phyloP scores from a whole-genome alignment of 2,113 vertebrate genomes.

The Hipposideros armiger region DNA sequence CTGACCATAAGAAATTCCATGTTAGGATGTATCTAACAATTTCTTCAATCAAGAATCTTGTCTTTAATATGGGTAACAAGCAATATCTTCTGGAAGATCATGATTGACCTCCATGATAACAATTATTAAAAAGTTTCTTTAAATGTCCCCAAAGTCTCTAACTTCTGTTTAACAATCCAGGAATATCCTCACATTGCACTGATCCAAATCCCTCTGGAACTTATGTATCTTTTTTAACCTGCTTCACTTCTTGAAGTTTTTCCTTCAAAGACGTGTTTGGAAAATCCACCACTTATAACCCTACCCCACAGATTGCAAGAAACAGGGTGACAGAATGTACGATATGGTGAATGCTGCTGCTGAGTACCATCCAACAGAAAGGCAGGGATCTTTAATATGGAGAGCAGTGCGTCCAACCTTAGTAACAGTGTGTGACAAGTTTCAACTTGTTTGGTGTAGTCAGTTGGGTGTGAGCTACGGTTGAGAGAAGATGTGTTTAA shows the following conservation, averaged over 20 bases:
- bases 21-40: neutral
- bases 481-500: no score
- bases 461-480: no score
- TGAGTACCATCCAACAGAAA: no score
- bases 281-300: neutral
- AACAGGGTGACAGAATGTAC: neutral
- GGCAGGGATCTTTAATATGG: no score
- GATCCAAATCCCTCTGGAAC: slow-evolving; percentile 1
- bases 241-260: neutral
- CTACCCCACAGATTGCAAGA: neutral
- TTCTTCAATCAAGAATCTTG: neutral
- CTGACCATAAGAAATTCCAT: slow-evolving; percentile 9
- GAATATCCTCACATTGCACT: neutral
- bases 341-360: no score
- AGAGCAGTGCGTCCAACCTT: no score
- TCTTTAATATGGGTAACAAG: neutral
- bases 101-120: neutral
- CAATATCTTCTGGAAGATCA: neutral
- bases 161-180: slow-evolving; percentile 11
- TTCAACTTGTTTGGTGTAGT: no score
- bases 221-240: slow-evolving; percentile 23
- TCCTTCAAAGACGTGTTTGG: neutral
- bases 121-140: neutral
- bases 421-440: no score
- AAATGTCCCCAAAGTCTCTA: neutral